Base-by-base conservation (phyloP, 2,113 vertebrate species). In the Oryzias javanicus region DNA sequence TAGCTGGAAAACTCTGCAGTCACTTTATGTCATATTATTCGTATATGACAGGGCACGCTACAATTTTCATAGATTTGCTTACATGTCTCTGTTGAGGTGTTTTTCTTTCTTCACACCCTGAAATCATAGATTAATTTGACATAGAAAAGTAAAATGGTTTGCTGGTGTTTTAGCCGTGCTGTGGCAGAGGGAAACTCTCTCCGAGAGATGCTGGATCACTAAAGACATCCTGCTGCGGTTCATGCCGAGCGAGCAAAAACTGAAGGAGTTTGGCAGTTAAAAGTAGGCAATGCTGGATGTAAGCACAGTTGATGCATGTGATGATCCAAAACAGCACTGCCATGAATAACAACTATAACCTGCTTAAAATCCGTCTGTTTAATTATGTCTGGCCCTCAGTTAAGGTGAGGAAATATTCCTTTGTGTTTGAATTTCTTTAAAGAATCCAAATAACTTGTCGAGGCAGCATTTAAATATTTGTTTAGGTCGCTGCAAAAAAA, bases 231-330 rank as follows among this genome's bases (percentile, higher is more conserved):
- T 51, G 60, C 47, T 62, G 58, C 1, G 8, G 55, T 44, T 45
- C 46, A 29, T 60, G 29, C 35, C 12, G 48, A 76, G 51, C 42
- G 57, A 76, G 58, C 67, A 66, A 55, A 57, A 60, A 57, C 67
- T 57, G 61, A 80, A 25, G 42, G 60, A 65, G 50, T 71, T 27
- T 78, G 78, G 79, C 74, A 75, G 65, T 62, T 68, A 64, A 58
- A 22, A 67, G 25, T 62, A 67, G 70, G 42, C 42, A 53, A 60
- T 55, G 24, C 57, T 55, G 56, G 61, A 61, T 55, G 19, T 62
- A 60, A 79, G 60, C 41, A 55, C 42, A 42, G 46, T 27, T 51
- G 55, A 63, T 49, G 7, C 51, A 24, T 56, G 20, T 22, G 69
- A 66, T 41, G 58, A 66, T 63, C 41, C 46, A 44, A 65, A 55